Evolutionary conservation across 2,797 vertebrate species (phyloP).

Genomic region (Rhinoraja longicauda): DNA sequence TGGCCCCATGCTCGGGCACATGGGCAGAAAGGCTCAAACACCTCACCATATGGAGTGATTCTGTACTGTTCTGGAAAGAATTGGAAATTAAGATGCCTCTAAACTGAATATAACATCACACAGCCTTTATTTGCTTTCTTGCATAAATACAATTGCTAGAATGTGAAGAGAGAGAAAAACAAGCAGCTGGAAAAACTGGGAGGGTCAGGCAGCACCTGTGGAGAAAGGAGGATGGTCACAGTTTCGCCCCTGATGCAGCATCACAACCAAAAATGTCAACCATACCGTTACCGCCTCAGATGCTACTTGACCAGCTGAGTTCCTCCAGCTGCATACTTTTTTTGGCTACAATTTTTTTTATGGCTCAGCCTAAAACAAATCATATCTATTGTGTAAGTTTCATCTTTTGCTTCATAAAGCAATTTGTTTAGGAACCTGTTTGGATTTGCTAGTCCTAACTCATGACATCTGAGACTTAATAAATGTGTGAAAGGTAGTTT

Average conservation of each 20-base stretch:
- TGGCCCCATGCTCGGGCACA: background rate
- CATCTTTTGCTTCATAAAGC: background rate
- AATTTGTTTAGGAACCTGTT: background rate
- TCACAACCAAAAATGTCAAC: too few relatives aligned
- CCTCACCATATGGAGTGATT: background rate
- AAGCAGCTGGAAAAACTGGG: too few relatives aligned
- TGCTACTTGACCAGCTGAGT: too few relatives aligned
- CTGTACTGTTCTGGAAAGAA: background rate
- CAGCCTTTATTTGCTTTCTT: background rate
- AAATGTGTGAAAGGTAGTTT: background rate
- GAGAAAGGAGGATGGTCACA: too few relatives aligned
- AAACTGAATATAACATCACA: background rate
- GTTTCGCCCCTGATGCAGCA: too few relatives aligned
- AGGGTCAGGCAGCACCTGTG: too few relatives aligned
- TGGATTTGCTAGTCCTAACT: background rate
- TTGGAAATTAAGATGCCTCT: background rate
- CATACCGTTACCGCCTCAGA: too few relatives aligned
- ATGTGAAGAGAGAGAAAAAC: too few relatives aligned
- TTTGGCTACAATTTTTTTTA: too few relatives aligned
- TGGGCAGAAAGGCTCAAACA: background rate
- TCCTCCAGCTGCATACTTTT: too few relatives aligned
- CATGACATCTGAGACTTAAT: background rate
- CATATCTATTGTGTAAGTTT: background rate
- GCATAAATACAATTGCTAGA: background rate
- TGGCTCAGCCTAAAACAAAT: background rate